A percentile compares a stretch with the other conserved stretches of the same genome.
These are phyloP conservation scores for Rhagoletis pomonella DNA, from an alignment of 1,140 invertebrate species.

Conservation along the genomic window DNA sequence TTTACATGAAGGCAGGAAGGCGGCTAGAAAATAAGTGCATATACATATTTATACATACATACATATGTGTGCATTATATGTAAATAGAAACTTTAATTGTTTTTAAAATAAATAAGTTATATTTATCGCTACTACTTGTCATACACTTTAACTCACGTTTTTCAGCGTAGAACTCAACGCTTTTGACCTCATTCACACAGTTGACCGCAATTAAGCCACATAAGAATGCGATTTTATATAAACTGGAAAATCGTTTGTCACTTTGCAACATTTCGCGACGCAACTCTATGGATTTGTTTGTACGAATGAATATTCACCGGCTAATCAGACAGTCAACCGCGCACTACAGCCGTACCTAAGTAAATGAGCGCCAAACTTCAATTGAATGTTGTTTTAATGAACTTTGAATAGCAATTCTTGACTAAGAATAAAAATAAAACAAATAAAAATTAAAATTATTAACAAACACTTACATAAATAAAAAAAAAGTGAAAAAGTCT, in stretches of 20 bases:
- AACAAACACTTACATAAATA: too few species aligned
- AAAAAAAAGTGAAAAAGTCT: too few species aligned
- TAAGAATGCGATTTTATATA: constrained; percentile 4
- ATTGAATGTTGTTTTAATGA: background rate
- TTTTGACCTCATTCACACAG: constrained; percentile 57
- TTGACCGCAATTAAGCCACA: constrained; percentile 53
- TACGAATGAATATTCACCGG: background rate
- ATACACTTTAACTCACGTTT: constrained; percentile 62
- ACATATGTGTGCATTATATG: background rate
- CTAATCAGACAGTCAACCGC: background rate
- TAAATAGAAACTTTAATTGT: background rate
- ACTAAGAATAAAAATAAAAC: background rate
- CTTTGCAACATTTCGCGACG: constrained; percentile 6
- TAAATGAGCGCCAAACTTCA: background rate
- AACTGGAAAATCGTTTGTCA: constrained; percentile 6
- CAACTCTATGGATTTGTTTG: background rate
- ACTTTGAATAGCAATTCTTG: background rate
- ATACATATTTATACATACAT: background rate
- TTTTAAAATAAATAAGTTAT: background rate
- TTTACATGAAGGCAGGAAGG: constrained; percentile 78
- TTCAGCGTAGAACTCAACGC: constrained; percentile 64
- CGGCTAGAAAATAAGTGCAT: constrained; percentile 74
- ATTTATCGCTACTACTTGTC: too few species aligned
- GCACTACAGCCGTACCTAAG: background rate
- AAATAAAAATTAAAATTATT: too few species aligned